Base-by-base conservation (phyloP, 2,888 invertebrate genomes). In the Xiphydria camelus region DNA sequence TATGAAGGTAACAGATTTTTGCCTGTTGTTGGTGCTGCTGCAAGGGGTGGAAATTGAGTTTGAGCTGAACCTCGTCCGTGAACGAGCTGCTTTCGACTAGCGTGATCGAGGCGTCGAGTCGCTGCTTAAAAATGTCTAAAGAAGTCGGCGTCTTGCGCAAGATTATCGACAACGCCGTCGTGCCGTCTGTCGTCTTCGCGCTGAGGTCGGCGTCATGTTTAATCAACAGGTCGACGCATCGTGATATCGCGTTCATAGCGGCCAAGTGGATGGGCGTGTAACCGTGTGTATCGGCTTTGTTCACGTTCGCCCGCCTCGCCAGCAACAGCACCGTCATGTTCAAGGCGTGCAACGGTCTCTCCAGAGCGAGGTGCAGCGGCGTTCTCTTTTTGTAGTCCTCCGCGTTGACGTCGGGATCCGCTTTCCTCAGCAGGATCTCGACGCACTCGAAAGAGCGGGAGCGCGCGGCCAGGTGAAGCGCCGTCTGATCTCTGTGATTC, bases 201-300 rank as follows among this genome's bases (percentile, higher is more conserved):
- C 91, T 91, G n/a, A 93, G 87, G 78, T 93, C 92, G 36, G 91
- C 91, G 3, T 91, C 92, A 68, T 89, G 87, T 65, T 86, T 87
- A 49, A 93, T 87, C 51, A 93, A 76, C 55, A 90, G 85, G 70
- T 91, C 90, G 1, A 92, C 92, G 71, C 91, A 91, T 61, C 88
- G 87, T 0, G 89, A 88, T 23, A 91, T 78, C 23, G 92, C 92
- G 68, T 92, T 92, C 6, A 92, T 77, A 3, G 91, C 91, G 4
- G 92, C 92, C 51, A 93, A 81, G 70, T 93, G 92, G 26, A 93
- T 78, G 1, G 92, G 89, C 1, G 91, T 89, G 68, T 90, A 90
- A 0, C 92, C 92, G 62, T 90, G 91, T 58, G 87, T 88, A 65
- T 92, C 93, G 66, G 88, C 88, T 47, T 85, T 85, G 68, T 92